Conservation (phyloP, 2,888 invertebrate genomes). For the Temnothorax unifasciatus region DNA sequence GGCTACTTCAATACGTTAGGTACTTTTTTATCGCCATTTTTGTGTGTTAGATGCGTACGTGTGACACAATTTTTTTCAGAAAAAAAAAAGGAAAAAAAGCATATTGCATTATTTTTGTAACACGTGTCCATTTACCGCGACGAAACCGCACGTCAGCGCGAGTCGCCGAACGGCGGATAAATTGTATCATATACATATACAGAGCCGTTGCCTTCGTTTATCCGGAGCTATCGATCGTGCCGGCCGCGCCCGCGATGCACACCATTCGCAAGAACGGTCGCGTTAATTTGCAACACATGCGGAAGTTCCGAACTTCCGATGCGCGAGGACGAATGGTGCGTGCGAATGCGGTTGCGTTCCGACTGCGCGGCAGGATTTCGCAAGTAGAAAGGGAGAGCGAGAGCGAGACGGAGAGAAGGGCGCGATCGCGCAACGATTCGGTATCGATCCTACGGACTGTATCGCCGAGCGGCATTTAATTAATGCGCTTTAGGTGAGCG, state of each 20-base stretch:
- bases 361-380: conserved; percentile 61
- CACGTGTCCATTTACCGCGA: neutral
- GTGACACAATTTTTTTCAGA: neutral
- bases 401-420: conserved; percentile 2
- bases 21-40: neutral
- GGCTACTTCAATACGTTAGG: neutral
- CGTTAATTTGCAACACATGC: conserved; percentile 75
- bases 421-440: conserved; percentile 64
- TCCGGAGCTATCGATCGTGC: conserved; percentile 66
- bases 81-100: neutral
- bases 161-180: conserved; percentile 8
- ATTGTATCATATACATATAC: conserved; percentile 35
- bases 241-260: conserved; percentile 57
- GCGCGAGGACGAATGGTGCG: conserved; percentile 63
- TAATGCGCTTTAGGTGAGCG: conserved; percentile 69
- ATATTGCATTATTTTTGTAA: neutral
- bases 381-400: conserved; percentile 35
- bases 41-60: neutral
- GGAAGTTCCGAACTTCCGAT: conserved; percentile 69
- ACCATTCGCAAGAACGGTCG: conserved; percentile 61
- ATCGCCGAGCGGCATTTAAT: conserved; percentile 64
- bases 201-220: conserved; percentile 49
- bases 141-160: neutral
- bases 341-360: conserved; percentile 61
- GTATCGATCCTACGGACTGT: conserved; percentile 58